Base-by-base conservation (phyloP, 2,113 vertebrate species). In the Antigone vipio region DNA sequence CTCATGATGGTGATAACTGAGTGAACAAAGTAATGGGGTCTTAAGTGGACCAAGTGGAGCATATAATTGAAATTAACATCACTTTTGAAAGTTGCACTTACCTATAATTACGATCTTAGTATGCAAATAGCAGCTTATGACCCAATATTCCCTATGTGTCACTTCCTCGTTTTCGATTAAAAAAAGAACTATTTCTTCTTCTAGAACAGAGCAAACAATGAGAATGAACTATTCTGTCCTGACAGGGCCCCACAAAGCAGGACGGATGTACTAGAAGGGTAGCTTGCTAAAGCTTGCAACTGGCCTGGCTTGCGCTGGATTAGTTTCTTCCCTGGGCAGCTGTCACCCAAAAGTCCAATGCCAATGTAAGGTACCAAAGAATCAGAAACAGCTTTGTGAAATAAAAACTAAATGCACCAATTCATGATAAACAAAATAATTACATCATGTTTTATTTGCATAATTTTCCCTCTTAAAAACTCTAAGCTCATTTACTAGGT, bases 91-190 rank as follows among this genome's bases (percentile, higher is more conserved):
- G 67, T 72, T 88, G 59, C 21, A 45, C 63, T 93, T 91, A 76
- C 67, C 71, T 94, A 76, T 88, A 93, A 94, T 96, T 92, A 94
- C 94, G 75, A 92, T 76, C 45, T 92, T 79, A 73, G 44, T 49
- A 92, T 44, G 91, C 73, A 95, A 97, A 91, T 30, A 86, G 47
- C 18, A 55, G 26, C 6, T 92, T 85, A 74, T 63, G 86, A 93
- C 38, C 73, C 64, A 38, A 53, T 91, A 93, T 69, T 95, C 75
- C 47, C 49, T 24, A 58, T 12, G 11, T 50, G 64, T 78, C 47
- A 26, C 42, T 74, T 91, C 47, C n/a, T 26, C 3, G 1, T 67
- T 89, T 93, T 91, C 50, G 50, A 29, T 63, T 78, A 34, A 59
- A 82, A 85, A 69, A 35, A 35, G 1, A 64, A 47, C 8, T n/a